Evolutionary conservation across 2,113 vertebrate species (phyloP), one percentile per base, ranked within the genome.

Genomic region (Paradoxurus hermaphroditus): DNA sequence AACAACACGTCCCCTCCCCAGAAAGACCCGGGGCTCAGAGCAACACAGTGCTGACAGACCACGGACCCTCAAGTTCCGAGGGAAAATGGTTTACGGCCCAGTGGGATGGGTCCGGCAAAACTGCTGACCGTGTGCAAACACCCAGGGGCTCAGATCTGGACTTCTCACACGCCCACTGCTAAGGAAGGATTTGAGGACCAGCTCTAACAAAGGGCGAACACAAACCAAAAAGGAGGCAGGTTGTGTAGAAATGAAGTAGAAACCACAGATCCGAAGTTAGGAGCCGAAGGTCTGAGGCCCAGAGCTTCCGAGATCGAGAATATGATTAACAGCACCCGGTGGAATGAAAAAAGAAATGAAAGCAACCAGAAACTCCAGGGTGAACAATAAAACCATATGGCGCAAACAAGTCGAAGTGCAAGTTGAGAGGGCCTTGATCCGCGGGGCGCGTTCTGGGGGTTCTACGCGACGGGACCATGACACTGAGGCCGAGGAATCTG

Each of bases 21-120:
- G 56, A 34, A 8, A 67, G 44, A 23, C 31, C 3, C 1, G 29
- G n/a, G 27, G 16, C 49, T 13, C 34, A 16, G 31, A 12, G 1
- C 2, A 8, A 4, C 41, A 1, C 21, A 0, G 29, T 23, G 4
- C 0, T 0, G 29, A 53, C 11, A 1, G 56, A 70, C 15, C 1
- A 0, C 0, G 25, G 15, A n/a, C 27, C 16, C 16, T 36, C 39
- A 15, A 4, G 23, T n/a, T 29, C 23, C 1, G 0, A 36, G 78
- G 63, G 59, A 16, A 49, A 34, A 3, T 3, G 36, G 12, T 8
- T 49, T 53, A n/a, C 14, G 1, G 14, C 34, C 23, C 36, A 8
- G 29, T 10, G 4, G 21, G 4, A 51, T 34, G 1, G 4, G 31
- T 13, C 25, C 56, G 25, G 81, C 34, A 44, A 63, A 63, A 31